Conservation (phyloP, 2,797 vertebrate genomes). For the Gephyroberyx darwinii region DNA sequence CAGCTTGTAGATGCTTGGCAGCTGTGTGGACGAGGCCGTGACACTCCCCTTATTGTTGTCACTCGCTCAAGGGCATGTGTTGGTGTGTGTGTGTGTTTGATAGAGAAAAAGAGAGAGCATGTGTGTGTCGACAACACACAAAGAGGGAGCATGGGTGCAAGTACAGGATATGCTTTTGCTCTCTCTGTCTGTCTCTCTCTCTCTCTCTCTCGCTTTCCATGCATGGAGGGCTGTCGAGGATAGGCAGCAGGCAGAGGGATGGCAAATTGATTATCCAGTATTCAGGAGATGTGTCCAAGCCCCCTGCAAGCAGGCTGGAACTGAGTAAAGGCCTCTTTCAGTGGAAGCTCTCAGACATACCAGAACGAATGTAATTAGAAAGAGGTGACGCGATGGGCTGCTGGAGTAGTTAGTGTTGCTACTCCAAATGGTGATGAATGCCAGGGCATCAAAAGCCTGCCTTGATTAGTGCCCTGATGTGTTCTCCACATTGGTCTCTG, state of each 20-base stretch:
- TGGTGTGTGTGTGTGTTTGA: conserved; percentile 10
- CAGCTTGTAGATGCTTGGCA: conserved; percentile 60
- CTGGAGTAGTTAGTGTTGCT: conserved; percentile 49
- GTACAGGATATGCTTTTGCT: conserved; percentile 48
- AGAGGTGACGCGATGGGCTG: conserved; percentile 50
- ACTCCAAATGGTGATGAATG: conserved; percentile 60
- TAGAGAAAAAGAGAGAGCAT: no score
- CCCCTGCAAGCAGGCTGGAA: conserved; percentile 56
- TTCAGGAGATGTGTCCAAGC: conserved; percentile 69
- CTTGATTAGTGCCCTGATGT: conserved; percentile 51
- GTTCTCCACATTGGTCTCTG: conserved; percentile 34
- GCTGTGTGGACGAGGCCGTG: conserved; percentile 52
- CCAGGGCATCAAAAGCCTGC: conserved; percentile 39
- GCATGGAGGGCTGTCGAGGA: conserved; percentile 53
- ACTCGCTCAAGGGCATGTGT: conserved; percentile 56
- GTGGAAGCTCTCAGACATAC: conserved; percentile 58
- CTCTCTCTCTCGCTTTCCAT: conserved; percentile 31
- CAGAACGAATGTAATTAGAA: conserved; percentile 72
- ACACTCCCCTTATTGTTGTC: conserved; percentile 71
- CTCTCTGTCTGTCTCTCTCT: neutral
- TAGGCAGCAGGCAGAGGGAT: conserved; percentile 54
- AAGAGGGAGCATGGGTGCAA: conserved; percentile 46
- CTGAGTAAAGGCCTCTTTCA: conserved; percentile 63
- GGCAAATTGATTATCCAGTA: conserved; percentile 73
- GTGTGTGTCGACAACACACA: conserved; percentile 52